Conservation (phyloP, 2,888 invertebrate genomes). For the Heliconius aoede region DNA sequence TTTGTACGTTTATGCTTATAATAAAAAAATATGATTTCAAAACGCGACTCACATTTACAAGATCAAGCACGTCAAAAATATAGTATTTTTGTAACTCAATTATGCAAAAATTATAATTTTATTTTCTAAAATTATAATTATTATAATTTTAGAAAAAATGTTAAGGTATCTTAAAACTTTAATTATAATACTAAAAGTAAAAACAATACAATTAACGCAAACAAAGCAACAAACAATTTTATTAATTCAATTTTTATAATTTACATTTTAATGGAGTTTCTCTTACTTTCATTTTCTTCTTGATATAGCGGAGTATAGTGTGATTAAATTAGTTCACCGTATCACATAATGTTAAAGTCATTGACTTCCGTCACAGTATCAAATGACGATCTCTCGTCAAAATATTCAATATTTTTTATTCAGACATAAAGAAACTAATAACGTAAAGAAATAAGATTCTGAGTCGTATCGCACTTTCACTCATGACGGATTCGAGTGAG, state of each 20-base stretch:
- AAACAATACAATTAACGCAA: neutral
- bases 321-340: constrained; percentile 6
- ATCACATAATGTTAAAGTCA: constrained; percentile 5
- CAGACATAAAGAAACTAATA: neutral
- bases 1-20: too few species aligned
- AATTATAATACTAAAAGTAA: neutral
- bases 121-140: neutral
- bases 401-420: constrained; percentile 8
- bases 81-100: too few species aligned
- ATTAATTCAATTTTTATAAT: constrained; percentile 6
- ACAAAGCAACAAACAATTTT: neutral
- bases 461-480: neutral
- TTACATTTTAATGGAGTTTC: constrained; percentile 22
- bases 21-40: too few species aligned
- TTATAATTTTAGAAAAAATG: too few species aligned
- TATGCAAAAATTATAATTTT: neutral
- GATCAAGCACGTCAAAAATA: too few species aligned
- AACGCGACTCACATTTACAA: too few species aligned
- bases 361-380: neutral
- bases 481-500: neutral
- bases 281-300: constrained; percentile 25
- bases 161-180: neutral
- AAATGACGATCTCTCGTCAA: neutral
- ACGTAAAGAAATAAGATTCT: too few species aligned
- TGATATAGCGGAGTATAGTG: constrained; percentile 1